A percentile compares a stretch with the other conserved stretches of the same genome.
Evolutionary conservation across 2,113 vertebrate genomes (phyloP).

Genomic region (Ciconia boyciana): DNA sequence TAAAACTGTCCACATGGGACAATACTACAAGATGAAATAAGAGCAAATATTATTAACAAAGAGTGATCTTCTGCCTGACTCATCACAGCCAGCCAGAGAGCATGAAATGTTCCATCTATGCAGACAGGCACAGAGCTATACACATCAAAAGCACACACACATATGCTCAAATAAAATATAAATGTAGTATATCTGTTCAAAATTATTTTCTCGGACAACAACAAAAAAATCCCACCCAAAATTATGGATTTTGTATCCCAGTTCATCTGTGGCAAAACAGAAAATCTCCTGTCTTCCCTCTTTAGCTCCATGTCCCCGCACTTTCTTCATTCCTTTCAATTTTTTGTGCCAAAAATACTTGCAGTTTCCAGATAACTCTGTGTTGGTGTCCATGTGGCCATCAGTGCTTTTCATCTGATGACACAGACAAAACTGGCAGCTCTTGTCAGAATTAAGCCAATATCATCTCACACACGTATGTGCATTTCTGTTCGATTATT

Average conservation of each 20-base stretch:
- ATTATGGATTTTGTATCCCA: background rate
- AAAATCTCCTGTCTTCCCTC: background rate
- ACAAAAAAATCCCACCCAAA: background rate
- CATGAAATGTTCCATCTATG: background rate
- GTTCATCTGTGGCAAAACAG: background rate
- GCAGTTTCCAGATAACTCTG: constrained; percentile 20
- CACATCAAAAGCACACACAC: background rate
- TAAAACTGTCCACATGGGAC: background rate
- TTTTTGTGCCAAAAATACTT: constrained; percentile 35
- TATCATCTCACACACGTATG: constrained; percentile 4
- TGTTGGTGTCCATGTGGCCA: constrained; percentile 34
- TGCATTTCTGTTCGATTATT: background rate
- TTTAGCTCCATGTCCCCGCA: background rate
- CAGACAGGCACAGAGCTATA: background rate
- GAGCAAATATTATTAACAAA: background rate
- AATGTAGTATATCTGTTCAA: background rate
- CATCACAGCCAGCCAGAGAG: background rate
- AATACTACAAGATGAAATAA: background rate
- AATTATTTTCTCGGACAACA: background rate
- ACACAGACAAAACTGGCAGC: constrained; percentile 49
- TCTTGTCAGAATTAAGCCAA: constrained; percentile 28
- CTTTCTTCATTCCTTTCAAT: background rate
- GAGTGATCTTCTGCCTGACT: background rate
- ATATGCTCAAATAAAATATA: background rate
- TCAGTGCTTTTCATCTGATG: constrained; percentile 40